These are phyloP conservation scores for Malurus leucopterus DNA, from an alignment of 2,797 vertebrate species.

Conservation along the genomic window DNA sequence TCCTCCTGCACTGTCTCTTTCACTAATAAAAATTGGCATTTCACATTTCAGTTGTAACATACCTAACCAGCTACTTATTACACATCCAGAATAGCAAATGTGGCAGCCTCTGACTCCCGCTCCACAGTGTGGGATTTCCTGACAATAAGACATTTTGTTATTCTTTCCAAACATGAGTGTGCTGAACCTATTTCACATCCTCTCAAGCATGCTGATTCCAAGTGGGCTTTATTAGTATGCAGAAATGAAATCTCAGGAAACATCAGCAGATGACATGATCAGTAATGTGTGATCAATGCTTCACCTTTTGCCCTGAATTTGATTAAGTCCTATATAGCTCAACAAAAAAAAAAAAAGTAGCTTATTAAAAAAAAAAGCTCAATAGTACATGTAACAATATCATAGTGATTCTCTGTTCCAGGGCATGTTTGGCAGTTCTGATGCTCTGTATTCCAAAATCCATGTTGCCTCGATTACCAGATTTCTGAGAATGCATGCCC, in stretches of 20 bases:
- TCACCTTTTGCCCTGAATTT: constrained; percentile 75
- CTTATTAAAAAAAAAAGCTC: background rate
- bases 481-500: background rate
- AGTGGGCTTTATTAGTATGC: constrained; percentile 59
- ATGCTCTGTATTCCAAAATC: background rate
- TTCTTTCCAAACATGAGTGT: constrained; percentile 68
- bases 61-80: constrained; percentile 38
- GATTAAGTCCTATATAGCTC: constrained; percentile 64
- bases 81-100: constrained; percentile 26
- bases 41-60: constrained; percentile 40
- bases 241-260: constrained; percentile 68
- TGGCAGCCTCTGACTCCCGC: constrained; percentile 19
- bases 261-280: constrained; percentile 54
- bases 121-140: constrained; percentile 19
- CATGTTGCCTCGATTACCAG: background rate
- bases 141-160: constrained; percentile 63
- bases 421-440: background rate
- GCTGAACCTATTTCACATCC: constrained; percentile 63
- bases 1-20: background rate
- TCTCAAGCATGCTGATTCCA: constrained; percentile 65
- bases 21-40: constrained; percentile 65
- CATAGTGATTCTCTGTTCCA: background rate
- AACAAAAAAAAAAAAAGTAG: constrained; percentile 32
- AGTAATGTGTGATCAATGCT: constrained; percentile 77
- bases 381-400: background rate